Evolutionary conservation across 2,888 invertebrate species (phyloP).

Genomic region (Drosophila austrosaltans): DNA sequence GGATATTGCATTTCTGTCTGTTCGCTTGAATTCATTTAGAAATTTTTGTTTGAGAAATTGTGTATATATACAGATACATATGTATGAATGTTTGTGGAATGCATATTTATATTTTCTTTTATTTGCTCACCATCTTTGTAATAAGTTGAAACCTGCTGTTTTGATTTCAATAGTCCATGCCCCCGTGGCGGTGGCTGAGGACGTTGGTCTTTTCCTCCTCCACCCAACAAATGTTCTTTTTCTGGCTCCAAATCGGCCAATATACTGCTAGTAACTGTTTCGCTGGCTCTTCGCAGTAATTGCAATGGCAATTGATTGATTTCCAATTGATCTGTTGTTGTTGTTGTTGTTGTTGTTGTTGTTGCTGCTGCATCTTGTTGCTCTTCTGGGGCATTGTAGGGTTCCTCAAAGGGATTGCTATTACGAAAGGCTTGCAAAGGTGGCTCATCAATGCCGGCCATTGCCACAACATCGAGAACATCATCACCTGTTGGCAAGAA

Average conservation of each 20-base stretch:
- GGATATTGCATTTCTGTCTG: too few species aligned
- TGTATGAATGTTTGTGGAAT: too few species aligned
- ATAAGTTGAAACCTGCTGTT: background rate
- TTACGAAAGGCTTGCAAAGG: conserved; percentile 45
- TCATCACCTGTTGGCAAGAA: conserved; percentile 23
- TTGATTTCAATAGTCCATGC: conserved; percentile 26
- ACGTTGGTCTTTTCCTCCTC: conserved; percentile 16
- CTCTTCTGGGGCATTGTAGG: background rate
- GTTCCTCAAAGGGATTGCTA: conserved; percentile 31
- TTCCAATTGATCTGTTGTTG: conserved; percentile 4
- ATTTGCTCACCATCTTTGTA: conserved; percentile 47
- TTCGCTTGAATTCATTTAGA: too few species aligned
- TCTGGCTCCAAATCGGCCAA: conserved; percentile 55
- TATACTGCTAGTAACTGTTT: conserved; percentile 59
- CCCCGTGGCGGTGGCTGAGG: conserved; percentile 54
- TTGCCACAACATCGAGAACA: conserved; percentile 49
- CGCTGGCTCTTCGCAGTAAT: conserved; percentile 56
- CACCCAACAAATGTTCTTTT: conserved; percentile 52
- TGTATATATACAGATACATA: too few species aligned
- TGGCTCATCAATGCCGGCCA: conserved; percentile 43
- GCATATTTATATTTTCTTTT: too few species aligned
- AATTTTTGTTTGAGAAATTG: too few species aligned
- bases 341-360: background rate
- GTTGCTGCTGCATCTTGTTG: too few species aligned
- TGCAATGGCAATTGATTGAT: conserved; percentile 48